Evolutionary conservation across 2,888 invertebrate genomes (phyloP), one percentile per base, ranked within the genome.

Genomic region (Cheilosia vulpina): DNA sequence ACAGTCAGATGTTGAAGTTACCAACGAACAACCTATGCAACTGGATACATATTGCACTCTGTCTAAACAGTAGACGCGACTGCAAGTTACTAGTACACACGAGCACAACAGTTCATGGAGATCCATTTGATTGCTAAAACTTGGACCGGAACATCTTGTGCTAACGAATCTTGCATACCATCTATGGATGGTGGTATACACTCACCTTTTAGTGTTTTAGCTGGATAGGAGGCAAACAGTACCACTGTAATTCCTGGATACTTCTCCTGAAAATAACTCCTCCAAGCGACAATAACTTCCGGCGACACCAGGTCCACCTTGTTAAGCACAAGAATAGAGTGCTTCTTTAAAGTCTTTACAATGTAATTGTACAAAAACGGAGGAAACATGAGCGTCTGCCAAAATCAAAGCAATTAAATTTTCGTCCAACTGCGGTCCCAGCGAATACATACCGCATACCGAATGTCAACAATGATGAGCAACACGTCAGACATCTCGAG

Each of bases 401-500:
- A 92, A 91, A 24, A 24, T 1, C 5, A 15, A 24, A 15, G 1
- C 21, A 13, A 52, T 52, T 1, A 50, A 45, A 69, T 41, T 5
- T 38, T 38, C 38, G 4, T 1, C 34, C 15, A 58, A 34, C 4
- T n/a, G 15, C 6, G 43, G 41, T 5, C 13, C 19, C 41, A 47
- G 13, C 68, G 13, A 77, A 4, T 11, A 93, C 94, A 94, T 91
- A 96, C 96, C 7, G 97, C 94, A 92, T 94, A 98, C 90, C 98
- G 93, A 58, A 98, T 96, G 91, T 99, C 99, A 0, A 97, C 96
- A 83, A 99, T 96, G 9, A 97, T 94, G 13, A 99, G 93, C 15
- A 98, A 90, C 34, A 99, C 93, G 90, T 99, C 98, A 0, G 98
- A 97, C 95, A 98, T 97, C 92, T 99, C 99, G 6, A 98, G 90